Evolutionary conservation across 2,888 invertebrate genomes (phyloP).

Genomic region (Monochamus alternatus): DNA sequence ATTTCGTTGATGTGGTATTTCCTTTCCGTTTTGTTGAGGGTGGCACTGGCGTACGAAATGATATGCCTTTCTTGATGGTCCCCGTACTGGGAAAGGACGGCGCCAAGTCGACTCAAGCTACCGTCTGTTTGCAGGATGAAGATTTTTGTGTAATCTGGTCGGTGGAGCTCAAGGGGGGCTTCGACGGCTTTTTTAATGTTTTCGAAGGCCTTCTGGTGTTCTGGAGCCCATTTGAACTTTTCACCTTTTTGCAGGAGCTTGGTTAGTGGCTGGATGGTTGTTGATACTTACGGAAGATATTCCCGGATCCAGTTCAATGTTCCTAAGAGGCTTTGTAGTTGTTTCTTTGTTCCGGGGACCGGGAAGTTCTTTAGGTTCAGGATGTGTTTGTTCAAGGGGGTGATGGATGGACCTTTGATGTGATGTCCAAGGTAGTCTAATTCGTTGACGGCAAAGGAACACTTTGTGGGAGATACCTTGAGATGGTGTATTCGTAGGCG

Average conservation of each 20-base stretch:
- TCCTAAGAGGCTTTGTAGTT: slow-evolving; percentile 28
- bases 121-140: neutral
- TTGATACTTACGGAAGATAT: slow-evolving; percentile 11
- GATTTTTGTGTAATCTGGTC: neutral
- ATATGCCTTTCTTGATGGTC: neutral
- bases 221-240: neutral
- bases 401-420: neutral
- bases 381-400: neutral
- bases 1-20: slow-evolving; percentile 48
- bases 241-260: neutral
- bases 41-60: slow-evolving; percentile 43
- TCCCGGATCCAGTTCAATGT: slow-evolving; percentile 37
- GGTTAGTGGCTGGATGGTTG: slow-evolving; percentile 11
- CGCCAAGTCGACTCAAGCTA: neutral
- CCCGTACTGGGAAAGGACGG: slow-evolving; percentile 15
- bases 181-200: neutral
- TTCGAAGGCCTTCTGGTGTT: neutral
- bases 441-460: neutral
- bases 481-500: slow-evolving; percentile 24
- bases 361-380: neutral
- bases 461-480: slow-evolving; percentile 15
- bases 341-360: slow-evolving; percentile 6
- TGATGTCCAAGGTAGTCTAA: slow-evolving; percentile 34
- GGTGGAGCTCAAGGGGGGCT: neutral
- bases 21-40: slow-evolving; percentile 12